Evolutionary conservation across 2,797 vertebrate species (phyloP), one percentile per base, ranked within the genome.

Genomic region (Nothura maculosa): DNA sequence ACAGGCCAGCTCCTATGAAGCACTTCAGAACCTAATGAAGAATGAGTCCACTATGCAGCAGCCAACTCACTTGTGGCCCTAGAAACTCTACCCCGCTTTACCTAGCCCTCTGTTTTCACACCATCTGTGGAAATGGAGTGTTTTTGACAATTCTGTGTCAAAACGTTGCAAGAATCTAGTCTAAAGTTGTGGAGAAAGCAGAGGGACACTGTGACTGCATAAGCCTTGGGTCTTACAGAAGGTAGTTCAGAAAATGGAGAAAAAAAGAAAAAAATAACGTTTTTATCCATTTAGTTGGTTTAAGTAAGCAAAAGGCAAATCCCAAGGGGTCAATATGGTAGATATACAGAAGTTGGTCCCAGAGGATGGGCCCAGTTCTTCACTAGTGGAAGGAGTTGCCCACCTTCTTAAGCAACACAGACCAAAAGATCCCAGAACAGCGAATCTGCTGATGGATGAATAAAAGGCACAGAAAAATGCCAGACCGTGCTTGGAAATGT

Each of bases 301-400:
- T n/a, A n/a, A n/a, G 81, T 27, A 79, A 79, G 74, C 21, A 57
- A 82, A n/a, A 69, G 48, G 43, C 36, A 90, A 87, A 89, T 89
- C 40, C 68, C 52, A 61, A 54, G 77, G 69, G 45, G 61, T 45
- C 48, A 87, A 8, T 58, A 85, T 64, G 13, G 75, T 38, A 38
- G 38, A 38, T 38, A 38, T 38, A 38, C 38, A 38, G 38, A 38
- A 76, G 47, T 13, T 22, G 21, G 22, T 22, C 47, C 47, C 22
- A 81, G 0, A 1, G 0, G 22, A 81, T 1, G 30, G 52, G 32
- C 3, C 3, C 42, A 62, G 42, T 32, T 72, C 85, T 25, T 78
- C 48, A 70, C 10, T 9, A 64, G 61, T n/a, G 19, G 86, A 86
- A 80, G 38, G 12, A 73, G 5, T 9, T 48, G 21, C 24, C 48